These are phyloP conservation scores for Cinclus cinclus DNA, from an alignment of 2,113 vertebrate species.

Conservation along the genomic window DNA sequence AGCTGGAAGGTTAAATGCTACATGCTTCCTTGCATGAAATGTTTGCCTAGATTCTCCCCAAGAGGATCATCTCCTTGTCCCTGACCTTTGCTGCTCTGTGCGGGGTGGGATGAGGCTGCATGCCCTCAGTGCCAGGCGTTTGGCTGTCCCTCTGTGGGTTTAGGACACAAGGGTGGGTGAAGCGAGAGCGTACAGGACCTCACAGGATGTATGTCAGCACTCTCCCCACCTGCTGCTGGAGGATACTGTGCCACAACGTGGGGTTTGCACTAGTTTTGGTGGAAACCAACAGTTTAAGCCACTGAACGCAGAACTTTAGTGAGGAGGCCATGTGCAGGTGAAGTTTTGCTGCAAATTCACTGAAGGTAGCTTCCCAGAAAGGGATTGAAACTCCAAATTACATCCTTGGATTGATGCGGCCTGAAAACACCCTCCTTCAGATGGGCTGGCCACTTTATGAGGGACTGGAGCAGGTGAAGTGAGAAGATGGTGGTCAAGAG, in stretches of 20 bases:
- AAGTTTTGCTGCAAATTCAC: background rate
- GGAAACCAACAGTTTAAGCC: background rate
- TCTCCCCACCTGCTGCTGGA: background rate
- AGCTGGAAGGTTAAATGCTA: background rate
- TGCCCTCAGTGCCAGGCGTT: fast-evolving
- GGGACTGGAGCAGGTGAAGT: background rate
- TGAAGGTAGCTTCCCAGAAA: background rate
- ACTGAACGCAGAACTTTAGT: fast-evolving
- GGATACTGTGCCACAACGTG: background rate
- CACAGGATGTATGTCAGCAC: fast-evolving
- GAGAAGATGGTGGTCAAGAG: background rate
- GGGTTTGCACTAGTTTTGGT: background rate
- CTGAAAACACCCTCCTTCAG: background rate
- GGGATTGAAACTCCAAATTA: background rate
- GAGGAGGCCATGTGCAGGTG: background rate
- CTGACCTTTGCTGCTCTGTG: background rate
- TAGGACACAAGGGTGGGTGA: background rate
- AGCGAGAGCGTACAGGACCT: fast-evolving
- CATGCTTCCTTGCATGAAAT: background rate
- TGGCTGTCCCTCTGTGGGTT: background rate
- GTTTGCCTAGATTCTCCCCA: background rate
- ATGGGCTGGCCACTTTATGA: background rate
- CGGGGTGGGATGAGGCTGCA: background rate
- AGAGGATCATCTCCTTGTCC: background rate
- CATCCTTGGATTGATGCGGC: background rate